These are phyloP conservation scores for Sceliomorpha sp. DNA, from an alignment of 2,888 invertebrate species.

Conservation along the genomic window DNA sequence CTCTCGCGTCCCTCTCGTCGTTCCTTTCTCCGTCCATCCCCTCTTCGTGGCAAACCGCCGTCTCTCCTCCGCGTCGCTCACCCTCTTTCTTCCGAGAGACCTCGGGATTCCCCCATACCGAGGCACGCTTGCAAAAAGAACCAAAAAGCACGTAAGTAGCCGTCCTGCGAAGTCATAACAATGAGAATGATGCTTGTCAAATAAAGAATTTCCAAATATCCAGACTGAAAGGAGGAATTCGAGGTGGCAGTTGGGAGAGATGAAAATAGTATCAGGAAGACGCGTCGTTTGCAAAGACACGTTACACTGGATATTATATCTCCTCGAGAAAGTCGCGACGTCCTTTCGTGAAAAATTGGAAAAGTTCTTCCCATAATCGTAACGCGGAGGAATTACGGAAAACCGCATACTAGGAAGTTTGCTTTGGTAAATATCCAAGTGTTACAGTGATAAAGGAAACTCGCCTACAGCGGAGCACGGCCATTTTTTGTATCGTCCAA, in stretches of 20 bases:
- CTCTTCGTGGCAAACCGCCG: constrained; percentile 32
- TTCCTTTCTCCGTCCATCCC: constrained; percentile 53
- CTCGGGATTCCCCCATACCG: constrained; percentile 8
- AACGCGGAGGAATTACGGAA: too few species aligned
- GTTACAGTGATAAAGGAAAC: too few species aligned
- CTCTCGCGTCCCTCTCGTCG: constrained; percentile 61
- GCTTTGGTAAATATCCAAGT: too few species aligned
- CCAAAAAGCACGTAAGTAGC: constrained; percentile 8
- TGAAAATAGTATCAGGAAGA: too few species aligned
- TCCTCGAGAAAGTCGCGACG: too few species aligned
- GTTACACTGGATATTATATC: too few species aligned
- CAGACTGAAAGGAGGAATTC: not conserved
- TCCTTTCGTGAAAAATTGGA: too few species aligned
- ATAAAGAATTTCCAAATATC: not conserved
- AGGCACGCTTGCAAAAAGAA: constrained; percentile 4
- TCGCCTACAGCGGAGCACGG: not conserved
- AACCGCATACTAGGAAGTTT: too few species aligned
- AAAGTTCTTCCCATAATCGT: too few species aligned
- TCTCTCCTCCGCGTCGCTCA: constrained; percentile 52
- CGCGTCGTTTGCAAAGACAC: too few species aligned
- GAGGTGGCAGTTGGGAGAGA: too few species aligned
- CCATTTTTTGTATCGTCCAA: constrained; percentile 21
- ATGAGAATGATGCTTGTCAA: constrained; percentile 24
- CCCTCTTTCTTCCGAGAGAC: constrained; percentile 55
- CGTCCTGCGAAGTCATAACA: constrained; percentile 23